A percentile compares a stretch with the other conserved stretches of the same genome.
Conservation (phyloP, 2,113 vertebrate species). For the Elgaria multicarinata region DNA sequence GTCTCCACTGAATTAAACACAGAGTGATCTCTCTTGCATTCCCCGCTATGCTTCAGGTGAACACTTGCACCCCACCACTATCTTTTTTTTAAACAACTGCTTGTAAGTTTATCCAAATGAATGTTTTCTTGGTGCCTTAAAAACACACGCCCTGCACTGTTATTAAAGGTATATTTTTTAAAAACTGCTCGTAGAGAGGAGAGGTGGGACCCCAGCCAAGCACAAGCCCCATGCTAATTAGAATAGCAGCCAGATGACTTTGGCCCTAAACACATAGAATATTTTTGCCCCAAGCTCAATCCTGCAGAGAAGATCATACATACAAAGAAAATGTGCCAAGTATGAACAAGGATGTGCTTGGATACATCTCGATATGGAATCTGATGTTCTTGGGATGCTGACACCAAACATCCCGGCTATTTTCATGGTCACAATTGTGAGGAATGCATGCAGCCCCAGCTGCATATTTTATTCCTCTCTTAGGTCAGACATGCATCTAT, state of each 20-base stretch:
- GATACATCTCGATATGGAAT: not conserved
- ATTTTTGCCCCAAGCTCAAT: no score
- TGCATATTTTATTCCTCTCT: not conserved
- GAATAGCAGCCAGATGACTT: not conserved
- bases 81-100: not conserved
- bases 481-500: not conserved
- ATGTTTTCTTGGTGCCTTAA: no score
- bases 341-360: no score
- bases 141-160: not conserved
- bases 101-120: not conserved
- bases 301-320: not conserved
- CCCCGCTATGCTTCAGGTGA: not conserved
- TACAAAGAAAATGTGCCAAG: not conserved
- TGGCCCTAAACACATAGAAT: not conserved
- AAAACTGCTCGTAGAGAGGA: not conserved
- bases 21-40: no score
- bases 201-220: not conserved
- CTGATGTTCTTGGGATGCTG: not conserved
- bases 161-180: not conserved
- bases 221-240: not conserved
- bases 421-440: not conserved
- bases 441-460: not conserved
- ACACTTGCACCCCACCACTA: not conserved
- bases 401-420: not conserved
- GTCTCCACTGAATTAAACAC: not conserved